Evolutionary conservation across 2,888 invertebrate species (phyloP).

Genomic region (Homarus gammarus): DNA sequence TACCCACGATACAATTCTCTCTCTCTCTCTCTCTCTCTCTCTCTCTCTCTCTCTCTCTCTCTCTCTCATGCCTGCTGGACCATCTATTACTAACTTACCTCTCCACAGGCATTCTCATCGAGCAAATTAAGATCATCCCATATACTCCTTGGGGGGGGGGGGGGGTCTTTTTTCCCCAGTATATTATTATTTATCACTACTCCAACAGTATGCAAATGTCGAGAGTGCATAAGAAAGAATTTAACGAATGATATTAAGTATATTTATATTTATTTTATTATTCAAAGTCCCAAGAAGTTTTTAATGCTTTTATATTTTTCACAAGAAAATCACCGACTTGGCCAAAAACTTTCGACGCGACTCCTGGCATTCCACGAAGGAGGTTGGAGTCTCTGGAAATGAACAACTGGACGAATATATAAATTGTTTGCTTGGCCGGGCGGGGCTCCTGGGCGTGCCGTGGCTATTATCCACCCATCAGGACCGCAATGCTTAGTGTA

Average conservation of each 20-base stretch:
- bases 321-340: neutral
- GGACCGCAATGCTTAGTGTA: neutral
- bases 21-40: too few species aligned
- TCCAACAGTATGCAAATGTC: neutral
- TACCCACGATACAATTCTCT: too few species aligned
- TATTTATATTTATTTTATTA: neutral
- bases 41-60: too few species aligned
- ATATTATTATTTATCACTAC: too few species aligned
- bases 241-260: neutral
- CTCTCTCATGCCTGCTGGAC: too few species aligned
- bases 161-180: too few species aligned
- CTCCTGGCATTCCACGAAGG: neutral
- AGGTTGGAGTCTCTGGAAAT: neutral
- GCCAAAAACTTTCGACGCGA: neutral
- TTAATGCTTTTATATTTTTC: neutral
- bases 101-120: too few species aligned
- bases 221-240: neutral
- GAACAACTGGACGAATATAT: slow-evolving; percentile 4
- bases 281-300: neutral
- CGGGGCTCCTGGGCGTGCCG: neutral
- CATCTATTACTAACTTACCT: too few species aligned
- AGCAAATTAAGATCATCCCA: too few species aligned
- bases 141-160: too few species aligned
- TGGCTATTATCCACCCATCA: neutral
- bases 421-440: neutral